Evolutionary conservation across 2,888 invertebrate species (phyloP).

Genomic region (Drosophila meridiana): DNA sequence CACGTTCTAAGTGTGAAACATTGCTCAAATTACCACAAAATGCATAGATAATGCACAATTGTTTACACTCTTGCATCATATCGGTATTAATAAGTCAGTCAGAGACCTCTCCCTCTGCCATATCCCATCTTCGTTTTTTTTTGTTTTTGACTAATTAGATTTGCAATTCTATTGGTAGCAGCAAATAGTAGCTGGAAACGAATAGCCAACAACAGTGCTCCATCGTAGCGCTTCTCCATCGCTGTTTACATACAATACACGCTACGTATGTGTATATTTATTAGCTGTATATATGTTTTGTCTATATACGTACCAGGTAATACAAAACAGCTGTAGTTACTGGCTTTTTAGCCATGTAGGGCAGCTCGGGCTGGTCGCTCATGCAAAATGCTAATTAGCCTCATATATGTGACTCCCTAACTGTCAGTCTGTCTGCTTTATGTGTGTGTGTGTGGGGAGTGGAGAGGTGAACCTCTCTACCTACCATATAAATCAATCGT

Average conservation of each 20-base stretch:
- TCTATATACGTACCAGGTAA: slow-evolving; percentile 29
- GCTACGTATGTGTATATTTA: slow-evolving; percentile 38
- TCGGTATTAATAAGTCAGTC: slow-evolving; percentile 61
- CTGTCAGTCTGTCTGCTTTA: slow-evolving; percentile 12
- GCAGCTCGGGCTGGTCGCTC: slow-evolving; percentile 44
- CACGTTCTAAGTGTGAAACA: slow-evolving; percentile 55
- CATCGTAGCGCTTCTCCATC: slow-evolving; percentile 11
- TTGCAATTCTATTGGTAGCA: slow-evolving; percentile 61
- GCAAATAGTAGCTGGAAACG: slow-evolving; percentile 27
- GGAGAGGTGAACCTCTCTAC: slow-evolving; percentile 3
- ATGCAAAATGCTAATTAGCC: slow-evolving; percentile 77
- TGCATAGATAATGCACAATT: slow-evolving; percentile 64
- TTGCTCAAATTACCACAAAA: slow-evolving; percentile 68
- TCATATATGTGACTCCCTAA: slow-evolving; percentile 26
- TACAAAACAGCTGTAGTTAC: slow-evolving; percentile 51
- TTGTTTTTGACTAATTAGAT: slow-evolving; percentile 67
- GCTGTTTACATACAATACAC: slow-evolving; percentile 22
- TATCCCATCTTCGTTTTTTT: background rate
- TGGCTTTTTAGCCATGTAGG: slow-evolving; percentile 72
- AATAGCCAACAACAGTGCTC: slow-evolving; percentile 1
- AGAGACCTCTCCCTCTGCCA: slow-evolving; percentile 4
- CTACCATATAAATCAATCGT: slow-evolving; percentile 48
- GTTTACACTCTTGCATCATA: slow-evolving; percentile 73
- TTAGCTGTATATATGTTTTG: slow-evolving; percentile 40
- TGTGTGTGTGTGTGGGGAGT: slow-evolving; percentile 6